phyloP scores from a whole-genome alignment of 2,113 vertebrate species.

The Chloropsis cyanopogon region DNA sequence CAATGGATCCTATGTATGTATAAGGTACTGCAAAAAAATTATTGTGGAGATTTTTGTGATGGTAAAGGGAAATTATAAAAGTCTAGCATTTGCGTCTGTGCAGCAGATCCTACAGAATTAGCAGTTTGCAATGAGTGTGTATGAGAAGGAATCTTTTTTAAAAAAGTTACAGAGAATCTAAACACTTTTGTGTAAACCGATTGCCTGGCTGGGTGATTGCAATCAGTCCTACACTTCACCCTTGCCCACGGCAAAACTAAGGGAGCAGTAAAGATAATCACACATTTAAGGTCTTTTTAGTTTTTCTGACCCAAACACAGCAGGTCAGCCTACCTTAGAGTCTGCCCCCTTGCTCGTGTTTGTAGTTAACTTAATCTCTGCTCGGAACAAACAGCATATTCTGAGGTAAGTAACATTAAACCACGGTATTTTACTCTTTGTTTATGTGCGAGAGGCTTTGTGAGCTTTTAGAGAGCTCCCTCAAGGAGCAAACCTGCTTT shows the following conservation, averaged over 20 bases:
- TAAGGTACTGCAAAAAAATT: not conserved
- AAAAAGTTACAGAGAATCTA: not conserved
- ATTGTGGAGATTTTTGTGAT: not conserved
- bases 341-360: not conserved
- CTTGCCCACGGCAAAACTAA: not conserved
- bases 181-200: not conserved
- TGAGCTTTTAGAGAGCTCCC: not conserved
- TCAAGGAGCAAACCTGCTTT: not conserved
- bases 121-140: not conserved
- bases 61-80: not conserved
- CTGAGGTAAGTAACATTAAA: conserved; percentile 35
- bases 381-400: conserved; percentile 32
- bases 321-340: not conserved
- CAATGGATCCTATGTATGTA: not conserved
- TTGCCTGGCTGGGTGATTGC: not conserved
- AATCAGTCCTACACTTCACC: not conserved
- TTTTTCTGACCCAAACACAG: not conserved
- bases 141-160: not conserved
- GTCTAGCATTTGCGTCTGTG: not conserved
- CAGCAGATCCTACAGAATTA: not conserved
- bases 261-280: not conserved
- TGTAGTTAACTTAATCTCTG: not conserved
- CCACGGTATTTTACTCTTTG: not conserved
- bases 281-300: not conserved
- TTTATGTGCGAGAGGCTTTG: conserved; percentile 39